These are phyloP conservation scores for Thelaira solivaga DNA, from an alignment of 2,888 invertebrate genomes.

Conservation along the genomic window DNA sequence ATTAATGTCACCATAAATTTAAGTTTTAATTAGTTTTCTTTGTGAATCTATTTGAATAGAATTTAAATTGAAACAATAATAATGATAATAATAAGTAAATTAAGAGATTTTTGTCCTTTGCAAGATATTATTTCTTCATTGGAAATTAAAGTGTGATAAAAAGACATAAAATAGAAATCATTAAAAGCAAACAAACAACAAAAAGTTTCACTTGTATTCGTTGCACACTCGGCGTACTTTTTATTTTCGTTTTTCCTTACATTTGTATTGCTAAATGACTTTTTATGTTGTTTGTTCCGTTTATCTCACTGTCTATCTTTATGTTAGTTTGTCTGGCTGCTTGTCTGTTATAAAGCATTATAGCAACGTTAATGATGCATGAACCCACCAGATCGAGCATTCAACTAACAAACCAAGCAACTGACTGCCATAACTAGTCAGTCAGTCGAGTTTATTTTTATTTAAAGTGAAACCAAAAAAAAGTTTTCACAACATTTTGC, in stretches of 20 bases:
- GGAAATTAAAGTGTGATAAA: constrained; percentile 40
- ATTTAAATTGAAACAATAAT: no score
- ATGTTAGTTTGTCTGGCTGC: neutral
- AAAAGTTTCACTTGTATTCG: constrained; percentile 8
- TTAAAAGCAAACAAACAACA: neutral
- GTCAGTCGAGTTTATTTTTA: no score
- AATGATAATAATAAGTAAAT: neutral
- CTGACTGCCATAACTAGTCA: neutral
- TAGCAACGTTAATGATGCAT: constrained; percentile 47
- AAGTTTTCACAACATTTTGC: neutral
- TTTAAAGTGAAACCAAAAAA: neutral
- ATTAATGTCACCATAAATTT: no score
- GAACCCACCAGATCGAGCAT: constrained; percentile 26
- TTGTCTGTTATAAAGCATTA: constrained; percentile 36
- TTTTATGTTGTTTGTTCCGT: neutral
- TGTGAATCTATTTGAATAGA: neutral
- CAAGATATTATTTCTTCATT: constrained; percentile 35
- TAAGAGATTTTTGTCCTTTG: neutral
- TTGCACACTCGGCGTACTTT: no score
- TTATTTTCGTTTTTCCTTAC: no score
- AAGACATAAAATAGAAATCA: constrained; percentile 10
- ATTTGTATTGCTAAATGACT: no score
- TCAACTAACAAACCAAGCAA: constrained; percentile 20
- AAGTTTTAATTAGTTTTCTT: no score
- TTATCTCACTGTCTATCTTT: neutral